These are phyloP conservation scores for Dryobota labecula DNA, from an alignment of 2,888 invertebrate genomes.

Conservation along the genomic window DNA sequence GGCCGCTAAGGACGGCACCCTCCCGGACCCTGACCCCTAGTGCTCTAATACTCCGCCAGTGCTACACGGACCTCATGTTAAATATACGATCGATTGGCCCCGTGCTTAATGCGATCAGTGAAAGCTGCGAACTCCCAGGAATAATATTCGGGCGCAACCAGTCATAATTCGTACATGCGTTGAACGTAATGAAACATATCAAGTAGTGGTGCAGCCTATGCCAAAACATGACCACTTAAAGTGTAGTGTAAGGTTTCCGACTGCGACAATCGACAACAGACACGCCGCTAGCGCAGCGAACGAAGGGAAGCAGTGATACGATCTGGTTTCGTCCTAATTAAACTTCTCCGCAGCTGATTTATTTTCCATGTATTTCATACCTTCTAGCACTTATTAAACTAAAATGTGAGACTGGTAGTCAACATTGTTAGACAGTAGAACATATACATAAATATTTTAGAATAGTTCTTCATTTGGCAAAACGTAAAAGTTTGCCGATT, in stretches of 20 bases:
- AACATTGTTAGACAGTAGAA: slow-evolving; percentile 89
- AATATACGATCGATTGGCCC: slow-evolving; percentile 76
- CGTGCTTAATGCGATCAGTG: slow-evolving; percentile 82
- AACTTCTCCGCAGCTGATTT: slow-evolving; percentile 84
- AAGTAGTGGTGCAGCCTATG: slow-evolving; percentile 88
- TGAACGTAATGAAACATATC: slow-evolving; percentile 89
- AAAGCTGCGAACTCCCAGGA: slow-evolving; percentile 83
- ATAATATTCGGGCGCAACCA: slow-evolving; percentile 86
- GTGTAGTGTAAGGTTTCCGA: slow-evolving; percentile 87
- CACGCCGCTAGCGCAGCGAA: slow-evolving; percentile 67
- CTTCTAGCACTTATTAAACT: slow-evolving; percentile 89
- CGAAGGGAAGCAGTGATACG: slow-evolving; percentile 78
- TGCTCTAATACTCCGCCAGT: slow-evolving; percentile 79
- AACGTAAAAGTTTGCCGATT: slow-evolving; percentile 83
- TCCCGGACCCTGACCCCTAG: slow-evolving; percentile 76
- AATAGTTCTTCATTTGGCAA: slow-evolving; percentile 85
- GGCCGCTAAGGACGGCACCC: slow-evolving; percentile 93
- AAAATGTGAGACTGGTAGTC: slow-evolving; percentile 91
- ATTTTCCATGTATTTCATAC: slow-evolving; percentile 86
- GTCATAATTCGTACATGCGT: slow-evolving; percentile 82
- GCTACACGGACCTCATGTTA: slow-evolving; percentile 78
- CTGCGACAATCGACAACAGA: slow-evolving; percentile 72
- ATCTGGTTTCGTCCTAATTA: slow-evolving; percentile 87
- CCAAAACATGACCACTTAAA: slow-evolving; percentile 85
- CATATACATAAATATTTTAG: slow-evolving; percentile 88